Conservation (phyloP, 2,888 invertebrate species). For the Oithona nana region DNA sequence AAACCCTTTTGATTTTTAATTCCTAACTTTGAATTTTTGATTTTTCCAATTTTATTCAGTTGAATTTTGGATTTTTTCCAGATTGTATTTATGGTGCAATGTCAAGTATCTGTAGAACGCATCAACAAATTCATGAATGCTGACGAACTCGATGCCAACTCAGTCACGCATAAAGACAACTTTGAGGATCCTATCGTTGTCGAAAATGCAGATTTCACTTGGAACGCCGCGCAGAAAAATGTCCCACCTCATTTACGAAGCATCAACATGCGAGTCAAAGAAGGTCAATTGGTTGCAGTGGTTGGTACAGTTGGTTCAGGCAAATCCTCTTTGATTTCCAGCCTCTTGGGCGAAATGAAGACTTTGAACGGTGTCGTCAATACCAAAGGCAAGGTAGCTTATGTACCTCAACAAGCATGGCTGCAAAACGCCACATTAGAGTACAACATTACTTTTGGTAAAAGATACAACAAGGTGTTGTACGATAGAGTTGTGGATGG, state of each 20-base stretch:
- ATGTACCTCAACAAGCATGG: slow-evolving; percentile 91
- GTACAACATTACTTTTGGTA: slow-evolving; percentile 82
- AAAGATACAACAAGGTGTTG: slow-evolving; percentile 42
- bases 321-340: slow-evolving; percentile 70
- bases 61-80: not conserved
- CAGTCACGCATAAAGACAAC: slow-evolving; percentile 50
- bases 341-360: slow-evolving; percentile 35
- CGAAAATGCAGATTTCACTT: slow-evolving; percentile 68
- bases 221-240: slow-evolving; percentile 52
- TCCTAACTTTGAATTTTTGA: too few species aligned
- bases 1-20: too few species aligned
- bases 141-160: slow-evolving; percentile 63
- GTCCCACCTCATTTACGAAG: slow-evolving; percentile 44
- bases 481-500: slow-evolving; percentile 68
- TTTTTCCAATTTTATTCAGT: slow-evolving; percentile 27
- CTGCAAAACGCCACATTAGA: slow-evolving; percentile 86
- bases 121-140: slow-evolving; percentile 79
- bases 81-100: slow-evolving; percentile 33
- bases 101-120: slow-evolving; percentile 70
- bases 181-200: slow-evolving; percentile 56
- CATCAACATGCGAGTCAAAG: slow-evolving; percentile 48
- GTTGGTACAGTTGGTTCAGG: slow-evolving; percentile 76
- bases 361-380: slow-evolving; percentile 23
- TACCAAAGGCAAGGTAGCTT: slow-evolving; percentile 42
- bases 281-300: slow-evolving; percentile 53